Evolutionary conservation across 2,113 vertebrate species (phyloP).

Genomic region (Laterallus jamaicensis): DNA sequence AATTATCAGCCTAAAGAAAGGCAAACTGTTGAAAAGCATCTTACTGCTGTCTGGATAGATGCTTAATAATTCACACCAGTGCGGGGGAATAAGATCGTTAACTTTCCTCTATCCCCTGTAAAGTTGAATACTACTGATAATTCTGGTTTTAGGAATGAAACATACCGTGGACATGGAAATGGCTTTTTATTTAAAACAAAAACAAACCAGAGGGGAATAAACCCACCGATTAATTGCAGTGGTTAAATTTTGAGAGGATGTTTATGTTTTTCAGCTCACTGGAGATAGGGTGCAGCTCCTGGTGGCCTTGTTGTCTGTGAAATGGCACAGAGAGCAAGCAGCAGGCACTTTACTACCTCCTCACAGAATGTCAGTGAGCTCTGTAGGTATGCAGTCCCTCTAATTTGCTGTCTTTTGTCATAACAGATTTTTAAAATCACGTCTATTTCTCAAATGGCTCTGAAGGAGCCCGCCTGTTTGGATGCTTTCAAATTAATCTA

Average conservation of each 20-base stretch:
- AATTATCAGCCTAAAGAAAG: background rate
- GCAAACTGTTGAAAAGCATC: background rate
- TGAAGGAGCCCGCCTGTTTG: background rate
- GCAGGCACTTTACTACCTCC: background rate
- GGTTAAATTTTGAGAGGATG: conserved; percentile 1
- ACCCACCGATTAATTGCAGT: background rate
- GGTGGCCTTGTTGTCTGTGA: background rate
- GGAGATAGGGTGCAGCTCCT: background rate
- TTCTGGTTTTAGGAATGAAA: background rate
- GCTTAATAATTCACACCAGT: background rate
- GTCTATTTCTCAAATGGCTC: background rate
- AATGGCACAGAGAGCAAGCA: background rate
- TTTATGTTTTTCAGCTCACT: conserved; percentile 15
- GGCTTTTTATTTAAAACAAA: background rate
- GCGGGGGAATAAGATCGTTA: background rate
- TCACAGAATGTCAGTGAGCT: background rate
- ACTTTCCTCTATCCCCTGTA: background rate
- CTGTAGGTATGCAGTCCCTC: background rate
- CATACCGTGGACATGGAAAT: background rate
- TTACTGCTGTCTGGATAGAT: background rate
- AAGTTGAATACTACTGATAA: background rate
- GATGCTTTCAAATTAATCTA: conserved; percentile 52
- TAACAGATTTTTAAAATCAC: background rate
- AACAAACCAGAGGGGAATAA: conserved; percentile 22
- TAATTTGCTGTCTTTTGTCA: background rate